These are phyloP conservation scores for Drosophila sp. DNA, from an alignment of 1,140 invertebrate genomes.

Conservation along the genomic window DNA sequence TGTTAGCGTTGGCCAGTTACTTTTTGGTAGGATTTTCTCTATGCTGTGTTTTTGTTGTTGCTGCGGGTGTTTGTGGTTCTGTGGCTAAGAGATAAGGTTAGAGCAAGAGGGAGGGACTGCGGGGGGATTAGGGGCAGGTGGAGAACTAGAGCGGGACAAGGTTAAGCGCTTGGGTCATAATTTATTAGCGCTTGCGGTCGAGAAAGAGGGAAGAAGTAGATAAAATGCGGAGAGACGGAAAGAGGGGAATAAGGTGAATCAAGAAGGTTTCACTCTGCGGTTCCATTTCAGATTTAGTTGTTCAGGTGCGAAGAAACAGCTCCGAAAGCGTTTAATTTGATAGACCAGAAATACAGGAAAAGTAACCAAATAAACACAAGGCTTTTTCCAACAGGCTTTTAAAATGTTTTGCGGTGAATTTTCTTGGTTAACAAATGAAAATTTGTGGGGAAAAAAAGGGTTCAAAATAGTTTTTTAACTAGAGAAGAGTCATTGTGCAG, in stretches of 20 bases:
- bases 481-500: not conserved
- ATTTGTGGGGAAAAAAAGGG: not conserved
- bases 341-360: constrained; percentile 15
- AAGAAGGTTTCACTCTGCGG: constrained; percentile 47
- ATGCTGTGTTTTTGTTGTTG: constrained; percentile 32
- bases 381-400: constrained; percentile 8
- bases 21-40: constrained; percentile 46
- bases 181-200: constrained; percentile 74
- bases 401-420: constrained; percentile 9
- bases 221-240: not conserved
- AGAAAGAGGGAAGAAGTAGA: not conserved
- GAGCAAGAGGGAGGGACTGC: constrained; percentile 23
- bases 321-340: constrained; percentile 59
- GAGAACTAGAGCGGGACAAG: constrained; percentile 49
- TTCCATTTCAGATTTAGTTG: constrained; percentile 55
- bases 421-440: not conserved
- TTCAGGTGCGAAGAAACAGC: constrained; percentile 58
- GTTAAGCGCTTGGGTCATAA: constrained; percentile 74
- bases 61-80: constrained; percentile 58
- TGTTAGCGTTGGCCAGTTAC: constrained; percentile 70
- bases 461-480: not conserved
- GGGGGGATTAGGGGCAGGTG: not conserved
- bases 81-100: constrained; percentile 50
- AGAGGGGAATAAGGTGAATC: constrained; percentile 15
- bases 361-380: not conserved